Conservation (phyloP, 2,113 vertebrate species). For the Lasiurus cinereus region DNA sequence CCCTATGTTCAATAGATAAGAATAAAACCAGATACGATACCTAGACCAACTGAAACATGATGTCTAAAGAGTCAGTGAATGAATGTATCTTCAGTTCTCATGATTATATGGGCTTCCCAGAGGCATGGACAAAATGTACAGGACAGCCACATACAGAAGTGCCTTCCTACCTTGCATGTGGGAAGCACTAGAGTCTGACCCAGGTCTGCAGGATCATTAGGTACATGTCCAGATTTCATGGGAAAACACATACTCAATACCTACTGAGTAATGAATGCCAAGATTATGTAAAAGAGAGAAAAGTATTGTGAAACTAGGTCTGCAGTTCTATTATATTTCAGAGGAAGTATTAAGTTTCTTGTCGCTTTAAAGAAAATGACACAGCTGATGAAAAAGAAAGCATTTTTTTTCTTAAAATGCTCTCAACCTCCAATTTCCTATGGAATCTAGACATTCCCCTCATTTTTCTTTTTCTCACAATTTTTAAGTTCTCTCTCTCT, state of each 20-base stretch:
- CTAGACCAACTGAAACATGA: not conserved
- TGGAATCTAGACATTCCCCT: slow-evolving; percentile 34
- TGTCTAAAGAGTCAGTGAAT: not conserved
- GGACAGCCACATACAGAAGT: not conserved
- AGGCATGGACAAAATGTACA: not conserved
- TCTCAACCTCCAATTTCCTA: not conserved
- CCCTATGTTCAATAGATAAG: not conserved
- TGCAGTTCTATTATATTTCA: not conserved
- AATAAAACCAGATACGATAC: not conserved
- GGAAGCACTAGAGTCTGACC: not conserved
- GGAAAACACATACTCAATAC: not conserved
- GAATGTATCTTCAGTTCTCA: not conserved
- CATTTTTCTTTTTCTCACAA: slow-evolving; percentile 48
- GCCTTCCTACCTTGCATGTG: rapidly evolving
- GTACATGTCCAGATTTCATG: not conserved
- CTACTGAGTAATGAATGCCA: not conserved
- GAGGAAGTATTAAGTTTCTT: not conserved
- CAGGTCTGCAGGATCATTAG: not conserved
- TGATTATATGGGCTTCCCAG: not conserved
- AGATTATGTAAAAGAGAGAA: slow-evolving; percentile 8
- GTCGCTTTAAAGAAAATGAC: slow-evolving; percentile 20
- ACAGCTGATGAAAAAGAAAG: slow-evolving; percentile 25
- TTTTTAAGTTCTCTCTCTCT: slow-evolving; percentile 27
- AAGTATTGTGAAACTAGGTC: not conserved
- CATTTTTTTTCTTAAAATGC: slow-evolving; percentile 67